Evolutionary conservation across 2,888 invertebrate species (phyloP).

Genomic region (Scaptodrosophila latifasciaeformis): DNA sequence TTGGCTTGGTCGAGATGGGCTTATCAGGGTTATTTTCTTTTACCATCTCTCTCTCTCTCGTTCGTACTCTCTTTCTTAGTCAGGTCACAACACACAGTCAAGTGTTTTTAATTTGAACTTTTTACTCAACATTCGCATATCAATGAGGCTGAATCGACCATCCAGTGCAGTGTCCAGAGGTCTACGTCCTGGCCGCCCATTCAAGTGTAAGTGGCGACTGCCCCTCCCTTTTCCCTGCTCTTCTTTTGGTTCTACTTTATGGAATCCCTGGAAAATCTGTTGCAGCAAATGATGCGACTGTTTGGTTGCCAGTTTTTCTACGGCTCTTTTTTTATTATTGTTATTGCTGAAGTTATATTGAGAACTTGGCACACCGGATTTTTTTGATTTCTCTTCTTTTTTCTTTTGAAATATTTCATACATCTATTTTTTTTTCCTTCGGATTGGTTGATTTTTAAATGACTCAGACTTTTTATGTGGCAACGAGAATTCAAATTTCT

Average conservation of each 20-base stretch:
- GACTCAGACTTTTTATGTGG: too few relatives aligned
- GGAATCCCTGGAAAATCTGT: too few relatives aligned
- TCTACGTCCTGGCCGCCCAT: constrained; percentile 15
- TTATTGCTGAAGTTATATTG: background rate
- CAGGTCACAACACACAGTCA: constrained; percentile 47
- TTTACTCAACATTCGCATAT: constrained; percentile 43
- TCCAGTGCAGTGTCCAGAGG: background rate
- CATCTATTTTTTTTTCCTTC: too few relatives aligned
- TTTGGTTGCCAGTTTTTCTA: background rate
- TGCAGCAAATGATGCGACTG: background rate
- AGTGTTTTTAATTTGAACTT: constrained; percentile 67
- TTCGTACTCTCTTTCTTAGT: constrained; percentile 22
- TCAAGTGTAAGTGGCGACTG: constrained; percentile 48
- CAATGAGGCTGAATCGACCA: constrained; percentile 31
- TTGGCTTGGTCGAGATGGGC: background rate
- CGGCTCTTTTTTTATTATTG: background rate
- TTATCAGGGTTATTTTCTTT: constrained; percentile 16
- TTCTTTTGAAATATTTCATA: too few relatives aligned
- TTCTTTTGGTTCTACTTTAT: too few relatives aligned
- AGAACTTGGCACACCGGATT: background rate
- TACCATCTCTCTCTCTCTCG: constrained; percentile 29
- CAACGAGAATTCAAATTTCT: too few relatives aligned
- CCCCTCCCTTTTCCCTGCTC: too few relatives aligned
- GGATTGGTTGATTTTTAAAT: too few relatives aligned
- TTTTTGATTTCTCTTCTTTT: background rate